A percentile compares a stretch with the other conserved stretches of the same genome.
These are phyloP conservation scores for Salticus scenicus DNA, from an alignment of 2,888 invertebrate species.

Conservation along the genomic window DNA sequence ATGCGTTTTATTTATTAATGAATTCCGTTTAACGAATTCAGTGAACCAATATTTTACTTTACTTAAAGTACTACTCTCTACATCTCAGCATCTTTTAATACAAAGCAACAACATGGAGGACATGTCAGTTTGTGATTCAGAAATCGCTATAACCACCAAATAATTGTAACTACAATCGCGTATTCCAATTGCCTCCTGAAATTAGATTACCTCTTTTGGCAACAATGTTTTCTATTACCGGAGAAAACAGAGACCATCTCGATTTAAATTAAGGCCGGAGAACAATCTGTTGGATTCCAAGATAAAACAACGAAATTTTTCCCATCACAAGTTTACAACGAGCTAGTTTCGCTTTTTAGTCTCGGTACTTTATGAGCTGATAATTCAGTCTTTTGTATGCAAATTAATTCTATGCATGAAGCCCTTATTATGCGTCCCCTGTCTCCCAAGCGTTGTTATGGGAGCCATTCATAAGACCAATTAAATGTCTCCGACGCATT, in stretches of 20 bases:
- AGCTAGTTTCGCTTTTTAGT: not conserved
- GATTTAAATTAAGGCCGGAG: conserved; percentile 47
- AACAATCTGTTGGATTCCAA: not conserved
- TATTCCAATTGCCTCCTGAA: conserved; percentile 34
- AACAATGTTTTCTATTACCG: conserved; percentile 55
- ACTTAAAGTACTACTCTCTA: too few species aligned
- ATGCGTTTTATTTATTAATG: too few species aligned
- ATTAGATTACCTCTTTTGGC: conserved; percentile 56
- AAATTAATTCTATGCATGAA: conserved; percentile 56
- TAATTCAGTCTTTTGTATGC: conserved; percentile 67
- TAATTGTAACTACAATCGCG: conserved; percentile 52
- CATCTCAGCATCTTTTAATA: too few species aligned
- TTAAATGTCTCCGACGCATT: conserved; percentile 44
- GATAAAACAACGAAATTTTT: not conserved
- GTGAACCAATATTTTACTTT: too few species aligned
- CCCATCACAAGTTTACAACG: not conserved
- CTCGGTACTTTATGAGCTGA: conserved; percentile 52
- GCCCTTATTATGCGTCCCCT: conserved; percentile 52
- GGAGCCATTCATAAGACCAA: conserved; percentile 58
- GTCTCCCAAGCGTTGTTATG: conserved; percentile 49
- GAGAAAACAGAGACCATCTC: not conserved
- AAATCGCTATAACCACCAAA: conserved; percentile 28
- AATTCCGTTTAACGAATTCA: too few species aligned
- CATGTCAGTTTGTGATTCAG: not conserved
- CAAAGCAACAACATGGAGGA: too few species aligned